Percentiles rank a stretch among this genome's conserved stretches.
phyloP scores from a whole-genome alignment of 1,140 invertebrate genomes.

The Coelopa frigida region DNA sequence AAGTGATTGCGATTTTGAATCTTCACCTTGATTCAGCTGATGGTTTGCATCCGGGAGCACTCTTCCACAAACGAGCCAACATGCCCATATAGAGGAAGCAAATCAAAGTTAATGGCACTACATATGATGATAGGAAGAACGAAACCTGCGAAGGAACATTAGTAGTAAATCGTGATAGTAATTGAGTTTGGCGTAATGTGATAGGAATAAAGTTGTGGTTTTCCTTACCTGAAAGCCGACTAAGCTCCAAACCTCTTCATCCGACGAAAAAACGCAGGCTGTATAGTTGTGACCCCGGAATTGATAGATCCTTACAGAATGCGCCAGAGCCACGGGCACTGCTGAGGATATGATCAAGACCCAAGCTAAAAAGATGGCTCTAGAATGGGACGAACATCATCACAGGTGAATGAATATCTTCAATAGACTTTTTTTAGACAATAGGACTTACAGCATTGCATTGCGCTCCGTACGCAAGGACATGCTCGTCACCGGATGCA shows the following conservation, averaged over 20 bases:
- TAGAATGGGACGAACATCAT: slow-evolving; percentile 38
- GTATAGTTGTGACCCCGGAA: slow-evolving; percentile 55
- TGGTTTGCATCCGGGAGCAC: slow-evolving; percentile 62
- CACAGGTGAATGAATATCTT: too few relatives aligned
- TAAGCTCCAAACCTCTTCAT: slow-evolving; percentile 60
- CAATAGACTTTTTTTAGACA: too few relatives aligned
- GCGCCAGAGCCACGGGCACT: slow-evolving; percentile 69
- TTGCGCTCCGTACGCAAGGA: slow-evolving; percentile 80
- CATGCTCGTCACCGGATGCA: slow-evolving; percentile 88
- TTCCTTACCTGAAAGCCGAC: slow-evolving; percentile 57
- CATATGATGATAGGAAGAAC: slow-evolving; percentile 80
- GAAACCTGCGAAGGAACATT: slow-evolving; percentile 53
- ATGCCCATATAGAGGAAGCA: slow-evolving; percentile 86
- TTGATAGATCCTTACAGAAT: slow-evolving; percentile 65
- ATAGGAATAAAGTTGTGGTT: neutral
- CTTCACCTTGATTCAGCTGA: slow-evolving; percentile 51
- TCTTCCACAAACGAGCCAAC: slow-evolving; percentile 81
- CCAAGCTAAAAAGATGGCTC: slow-evolving; percentile 74
- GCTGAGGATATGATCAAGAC: slow-evolving; percentile 67
- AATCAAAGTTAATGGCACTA: slow-evolving; percentile 77
- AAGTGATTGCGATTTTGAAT: too few relatives aligned
- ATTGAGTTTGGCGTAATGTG: neutral
- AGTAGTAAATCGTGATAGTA: neutral
- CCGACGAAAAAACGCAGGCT: slow-evolving; percentile 57
- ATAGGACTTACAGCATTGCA: slow-evolving; percentile 54